phyloP scores from a whole-genome alignment of 2,797 vertebrate species.

The Okamejei kenojei region DNA sequence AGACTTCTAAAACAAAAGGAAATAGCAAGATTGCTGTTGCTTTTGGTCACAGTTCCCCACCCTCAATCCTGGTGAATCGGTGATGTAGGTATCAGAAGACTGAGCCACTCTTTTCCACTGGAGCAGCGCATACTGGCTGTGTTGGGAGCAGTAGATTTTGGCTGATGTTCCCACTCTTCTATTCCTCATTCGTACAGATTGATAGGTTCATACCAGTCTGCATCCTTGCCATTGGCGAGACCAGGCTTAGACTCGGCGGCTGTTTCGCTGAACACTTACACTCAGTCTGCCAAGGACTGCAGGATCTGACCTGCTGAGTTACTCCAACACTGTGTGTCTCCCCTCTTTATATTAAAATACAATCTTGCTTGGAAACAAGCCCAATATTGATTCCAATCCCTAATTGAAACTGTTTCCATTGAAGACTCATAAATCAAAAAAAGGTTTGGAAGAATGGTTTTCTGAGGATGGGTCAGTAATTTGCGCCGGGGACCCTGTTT shows the following conservation, averaged over 20 bases:
- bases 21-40: neutral
- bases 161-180: neutral
- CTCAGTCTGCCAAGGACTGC: too few relatives aligned
- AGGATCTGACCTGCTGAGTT: too few relatives aligned
- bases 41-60: neutral
- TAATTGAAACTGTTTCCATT: neutral
- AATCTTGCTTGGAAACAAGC: neutral
- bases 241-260: too few relatives aligned
- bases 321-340: too few relatives aligned
- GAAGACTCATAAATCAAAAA: neutral
- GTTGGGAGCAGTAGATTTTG: neutral
- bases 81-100: neutral
- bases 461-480: neutral
- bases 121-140: too few relatives aligned
- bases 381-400: neutral
- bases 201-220: too few relatives aligned
- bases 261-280: too few relatives aligned
- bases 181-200: neutral
- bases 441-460: neutral
- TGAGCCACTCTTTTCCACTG: neutral
- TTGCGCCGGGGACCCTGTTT: too few relatives aligned
- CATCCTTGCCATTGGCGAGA: too few relatives aligned
- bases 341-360: too few relatives aligned
- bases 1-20: neutral
- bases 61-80: neutral